Base-by-base conservation (phyloP, 2,797 vertebrate genomes). In the Brotula barbata region DNA sequence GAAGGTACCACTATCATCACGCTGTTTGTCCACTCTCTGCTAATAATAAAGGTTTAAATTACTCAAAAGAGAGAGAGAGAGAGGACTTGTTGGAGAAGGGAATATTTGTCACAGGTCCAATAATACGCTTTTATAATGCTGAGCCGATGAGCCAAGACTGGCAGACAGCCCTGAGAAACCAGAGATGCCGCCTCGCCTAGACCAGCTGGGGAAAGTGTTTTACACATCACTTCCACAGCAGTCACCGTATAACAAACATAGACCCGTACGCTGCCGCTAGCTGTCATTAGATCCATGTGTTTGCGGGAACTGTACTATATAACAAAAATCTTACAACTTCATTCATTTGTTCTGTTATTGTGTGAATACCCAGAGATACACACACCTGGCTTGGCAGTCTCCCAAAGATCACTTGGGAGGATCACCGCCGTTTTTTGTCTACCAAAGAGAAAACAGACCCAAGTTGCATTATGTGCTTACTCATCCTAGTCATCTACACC, bases 111-210 rank as follows among this genome's bases (percentile, higher is more conserved):
- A 39, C 54, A 56, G 69, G 48, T 54, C 81, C 70, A 55, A 63
- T 25, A 67, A 76, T 77, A 68, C 75, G 69, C 67, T 81, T 82
- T 73, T 59, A 63, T 59, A 71, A 73, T 78, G 4, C 54, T 58
- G 80, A 83, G 83, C 81, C 81, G 83, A 71, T 10, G 59, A 77
- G 80, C 56, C 54, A 46, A 74, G 51, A 64, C 73, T 83, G 85
- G 79, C 81, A 68, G 61, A 14, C 57, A 33, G 66, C 81, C 84
- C 50, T 41, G 74, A 72, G 69, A 75, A 86, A 84, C 70, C 70
- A 81, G 81, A 85, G 75, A 70, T 63, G 70, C 73, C 58, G 65
- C 63, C 71, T 71, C 20, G 3, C 64, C 51, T 41, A 17, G 75
- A 75, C 67, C 79, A 41, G 63, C 8, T 19, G 73, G 62, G 64